Base-by-base conservation (phyloP, 2,797 vertebrate genomes). In the Ammospiza maritima region DNA sequence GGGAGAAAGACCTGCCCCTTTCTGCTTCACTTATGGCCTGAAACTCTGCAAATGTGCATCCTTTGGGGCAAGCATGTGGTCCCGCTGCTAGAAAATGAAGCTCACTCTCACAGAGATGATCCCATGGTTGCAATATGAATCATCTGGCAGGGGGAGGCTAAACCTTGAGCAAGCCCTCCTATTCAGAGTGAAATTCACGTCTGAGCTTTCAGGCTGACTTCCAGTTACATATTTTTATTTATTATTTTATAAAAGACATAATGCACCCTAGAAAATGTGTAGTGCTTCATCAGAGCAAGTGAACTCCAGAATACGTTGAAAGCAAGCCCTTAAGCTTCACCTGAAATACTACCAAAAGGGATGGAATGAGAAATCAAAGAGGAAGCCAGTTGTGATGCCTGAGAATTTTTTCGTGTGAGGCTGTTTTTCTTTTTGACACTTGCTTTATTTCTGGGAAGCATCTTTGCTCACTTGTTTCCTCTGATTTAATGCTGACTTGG, bases 51-150 rank as follows among this genome's bases (percentile, higher is more conserved):
- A 71, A 30, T 14, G 6, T 48, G 2, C 10, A 65, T 19, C 23
- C 14, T 64, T 18, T 26, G 26, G 50, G 57, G 10, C 5, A 34
- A 71, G 10, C 2, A 25, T 9, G 20, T 9, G 14, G 16, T 11
- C 16, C 42, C 21, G 18, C 10, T 36, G 18, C 5, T 45, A 22
- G 13, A 36, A n/a, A 77, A 45, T 1, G 2, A 51, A 89, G 9
- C 45, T 9, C 8, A 26, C 5, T 61, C 21, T 84, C 29, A 36
- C 10, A 48, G 17, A 79, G 2, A 11, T 25, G 11, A 70, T 44
- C 27, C 14, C 11, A 4, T 17, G 21, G 27, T 73, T 29, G 17
- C 0, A 0, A n/a, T 32, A 14, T 32, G 9, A 60, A 62, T 8
- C 19, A 76, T 76, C n/a, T 26, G 20, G 2, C 13, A 22, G 17